phyloP scores from a whole-genome alignment of 2,797 vertebrate genomes.

The Sebastes minor region DNA sequence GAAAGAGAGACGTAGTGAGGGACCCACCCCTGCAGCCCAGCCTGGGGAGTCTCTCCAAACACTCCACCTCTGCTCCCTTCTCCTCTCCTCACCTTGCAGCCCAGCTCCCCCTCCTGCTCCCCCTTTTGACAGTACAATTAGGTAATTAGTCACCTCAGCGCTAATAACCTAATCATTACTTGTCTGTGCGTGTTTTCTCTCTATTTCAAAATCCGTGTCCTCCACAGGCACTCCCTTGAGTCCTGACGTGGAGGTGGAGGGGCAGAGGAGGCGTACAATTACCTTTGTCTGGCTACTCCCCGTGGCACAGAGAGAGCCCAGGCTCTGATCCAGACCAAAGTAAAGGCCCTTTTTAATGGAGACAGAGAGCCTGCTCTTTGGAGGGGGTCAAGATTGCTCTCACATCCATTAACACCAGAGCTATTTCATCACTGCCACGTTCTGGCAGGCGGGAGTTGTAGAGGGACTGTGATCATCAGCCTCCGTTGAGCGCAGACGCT shows the following conservation, averaged over 20 bases:
- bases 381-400: slow-evolving; percentile 69
- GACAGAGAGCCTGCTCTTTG: slow-evolving; percentile 66
- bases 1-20: slow-evolving; percentile 68
- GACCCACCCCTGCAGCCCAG: slow-evolving; percentile 70
- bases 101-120: slow-evolving; percentile 48
- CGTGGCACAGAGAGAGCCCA: slow-evolving; percentile 48
- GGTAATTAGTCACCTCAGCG: slow-evolving; percentile 81
- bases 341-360: slow-evolving; percentile 56
- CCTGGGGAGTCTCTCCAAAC: slow-evolving; percentile 67
- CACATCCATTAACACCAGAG: slow-evolving; percentile 73
- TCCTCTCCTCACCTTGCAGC: slow-evolving; percentile 67
- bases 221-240: slow-evolving; percentile 65
- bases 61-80: slow-evolving; percentile 53
- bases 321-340: slow-evolving; percentile 69
- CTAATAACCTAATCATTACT: slow-evolving; percentile 84
- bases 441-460: slow-evolving; percentile 54
- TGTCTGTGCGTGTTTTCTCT: slow-evolving; percentile 72
- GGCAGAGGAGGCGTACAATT: slow-evolving; percentile 52
- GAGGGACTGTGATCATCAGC: slow-evolving; percentile 67
- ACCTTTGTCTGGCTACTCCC: slow-evolving; percentile 68
- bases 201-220: slow-evolving; percentile 68
- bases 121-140: slow-evolving; percentile 83
- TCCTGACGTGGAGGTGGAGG: slow-evolving; percentile 43
- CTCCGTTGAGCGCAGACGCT: slow-evolving; percentile 36
- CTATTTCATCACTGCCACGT: slow-evolving; percentile 64